A percentile compares a stretch with the other conserved stretches of the same genome.
Conservation (phyloP, 2,888 invertebrate species). For the Seira musarum region DNA sequence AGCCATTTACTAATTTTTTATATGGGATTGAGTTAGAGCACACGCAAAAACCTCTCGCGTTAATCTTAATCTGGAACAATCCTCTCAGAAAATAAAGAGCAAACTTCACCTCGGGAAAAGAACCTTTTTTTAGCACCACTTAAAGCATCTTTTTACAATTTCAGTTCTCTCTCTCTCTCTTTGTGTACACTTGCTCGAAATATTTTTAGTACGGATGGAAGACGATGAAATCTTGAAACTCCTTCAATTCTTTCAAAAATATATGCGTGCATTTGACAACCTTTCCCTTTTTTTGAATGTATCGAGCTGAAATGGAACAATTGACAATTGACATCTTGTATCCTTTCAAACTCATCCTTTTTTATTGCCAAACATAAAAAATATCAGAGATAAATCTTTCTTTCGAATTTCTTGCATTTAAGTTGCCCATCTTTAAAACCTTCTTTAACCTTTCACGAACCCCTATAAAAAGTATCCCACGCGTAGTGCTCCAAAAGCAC, state of each 20-base stretch:
- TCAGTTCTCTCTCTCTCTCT: too few species aligned
- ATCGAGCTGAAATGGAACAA: conserved; percentile 10
- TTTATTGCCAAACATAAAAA: conserved; percentile 15
- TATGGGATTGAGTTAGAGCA: too few species aligned
- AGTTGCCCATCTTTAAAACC: conserved; percentile 3
- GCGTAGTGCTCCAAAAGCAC: background rate
- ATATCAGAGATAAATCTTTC: conserved; percentile 2
- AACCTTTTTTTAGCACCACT: too few species aligned
- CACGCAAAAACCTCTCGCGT: conserved; percentile 1
- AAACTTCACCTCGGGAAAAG: too few species aligned
- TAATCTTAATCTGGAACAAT: conserved; percentile 49
- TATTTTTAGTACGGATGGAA: too few species aligned
- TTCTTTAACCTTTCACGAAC: background rate
- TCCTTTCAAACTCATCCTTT: conserved; percentile 12
- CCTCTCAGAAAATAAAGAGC: conserved; percentile 16
- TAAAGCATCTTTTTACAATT: too few species aligned
- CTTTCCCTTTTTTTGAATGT: background rate
- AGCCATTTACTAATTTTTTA: too few species aligned
- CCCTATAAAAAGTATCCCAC: background rate
- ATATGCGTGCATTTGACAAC: background rate
- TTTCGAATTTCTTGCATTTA: conserved; percentile 10
- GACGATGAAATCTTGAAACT: too few species aligned
- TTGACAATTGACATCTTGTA: conserved; percentile 13
- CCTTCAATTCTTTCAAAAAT: too few species aligned
- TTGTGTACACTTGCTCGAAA: too few species aligned